A percentile compares a stretch with the other conserved stretches of the same genome.
Conservation (phyloP, 2,113 vertebrate species). For the Epinephelus cyanopodus region DNA sequence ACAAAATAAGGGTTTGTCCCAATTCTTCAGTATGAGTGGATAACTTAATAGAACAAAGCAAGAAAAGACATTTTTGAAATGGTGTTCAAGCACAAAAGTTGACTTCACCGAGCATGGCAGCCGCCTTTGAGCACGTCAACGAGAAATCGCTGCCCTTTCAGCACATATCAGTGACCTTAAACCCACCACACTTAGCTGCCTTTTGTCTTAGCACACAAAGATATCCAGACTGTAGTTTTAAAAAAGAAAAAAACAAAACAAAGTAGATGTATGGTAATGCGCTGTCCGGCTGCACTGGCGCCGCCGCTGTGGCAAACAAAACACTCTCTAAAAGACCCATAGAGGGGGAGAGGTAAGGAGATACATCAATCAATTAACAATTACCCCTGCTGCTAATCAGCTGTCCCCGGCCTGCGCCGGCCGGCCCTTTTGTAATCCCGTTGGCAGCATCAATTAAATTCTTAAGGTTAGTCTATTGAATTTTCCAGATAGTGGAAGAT, state of each 20-base stretch:
- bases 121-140: slow-evolving; percentile 10
- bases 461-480: slow-evolving; percentile 91
- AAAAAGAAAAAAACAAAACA: slow-evolving; percentile 34
- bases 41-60: slow-evolving; percentile 19
- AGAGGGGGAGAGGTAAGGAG: slow-evolving; percentile 83
- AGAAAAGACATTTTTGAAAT: neutral
- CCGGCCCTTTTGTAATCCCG: slow-evolving; percentile 82
- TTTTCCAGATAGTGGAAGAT: slow-evolving; percentile 82
- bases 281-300: slow-evolving; percentile 72
- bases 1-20: no score
- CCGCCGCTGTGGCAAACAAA: slow-evolving; percentile 77
- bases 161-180: slow-evolving; percentile 62
- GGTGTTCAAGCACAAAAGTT: neutral
- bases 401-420: slow-evolving; percentile 80
- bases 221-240: slow-evolving; percentile 42
- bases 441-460: slow-evolving; percentile 87
- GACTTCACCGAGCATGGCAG: neutral
- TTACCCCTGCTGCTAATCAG: slow-evolving; percentile 88
- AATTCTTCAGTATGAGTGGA: no score
- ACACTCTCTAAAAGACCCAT: slow-evolving; percentile 79
- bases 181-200: slow-evolving; percentile 56
- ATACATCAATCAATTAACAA: slow-evolving; percentile 89
- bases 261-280: slow-evolving; percentile 82
- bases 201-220: slow-evolving; percentile 76
- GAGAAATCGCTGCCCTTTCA: slow-evolving; percentile 47